A percentile compares a stretch with the other conserved stretches of the same genome.
These are phyloP conservation scores for Anas platyrhynchos DNA, from an alignment of 2,113 vertebrate species.

Conservation along the genomic window DNA sequence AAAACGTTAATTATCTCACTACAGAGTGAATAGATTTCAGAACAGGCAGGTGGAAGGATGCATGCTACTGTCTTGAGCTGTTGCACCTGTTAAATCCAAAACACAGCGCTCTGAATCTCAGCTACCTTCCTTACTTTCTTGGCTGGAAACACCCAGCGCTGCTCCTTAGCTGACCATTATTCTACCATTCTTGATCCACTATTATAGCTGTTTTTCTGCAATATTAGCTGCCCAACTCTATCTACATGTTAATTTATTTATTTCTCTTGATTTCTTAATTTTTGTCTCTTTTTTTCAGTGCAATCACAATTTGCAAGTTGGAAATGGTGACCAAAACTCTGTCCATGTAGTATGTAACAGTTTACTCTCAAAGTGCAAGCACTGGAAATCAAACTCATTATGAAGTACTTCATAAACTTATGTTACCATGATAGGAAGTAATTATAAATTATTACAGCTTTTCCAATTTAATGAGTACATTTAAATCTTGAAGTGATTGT, in stretches of 20 bases:
- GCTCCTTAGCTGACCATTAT: neutral
- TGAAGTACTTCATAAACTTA: conserved; percentile 55
- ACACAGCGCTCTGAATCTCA: neutral
- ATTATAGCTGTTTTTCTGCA: neutral
- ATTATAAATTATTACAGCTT: conserved; percentile 71
- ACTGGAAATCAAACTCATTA: conserved; percentile 31
- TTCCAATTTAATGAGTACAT: conserved; percentile 60
- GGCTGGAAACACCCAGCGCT: neutral
- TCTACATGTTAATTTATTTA: neutral
- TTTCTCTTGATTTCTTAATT: too few species aligned
- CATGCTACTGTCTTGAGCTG: neutral
- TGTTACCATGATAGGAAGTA: conserved; percentile 58
- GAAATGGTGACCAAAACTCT: conserved; percentile 14
- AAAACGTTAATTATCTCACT: neutral
- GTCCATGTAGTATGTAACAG: neutral
- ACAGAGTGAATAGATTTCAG: neutral
- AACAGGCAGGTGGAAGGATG: neutral
- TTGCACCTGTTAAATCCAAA: neutral
- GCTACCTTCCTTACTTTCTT: neutral
- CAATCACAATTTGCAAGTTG: neutral
- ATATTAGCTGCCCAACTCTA: neutral
- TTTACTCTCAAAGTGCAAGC: conserved; percentile 34
- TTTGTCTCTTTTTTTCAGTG: neutral
- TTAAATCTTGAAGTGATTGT: conserved; percentile 46
- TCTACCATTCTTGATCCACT: neutral